These are phyloP conservation scores for Holcopasites calliopsidis DNA, from an alignment of 1,140 invertebrate species.

Conservation along the genomic window DNA sequence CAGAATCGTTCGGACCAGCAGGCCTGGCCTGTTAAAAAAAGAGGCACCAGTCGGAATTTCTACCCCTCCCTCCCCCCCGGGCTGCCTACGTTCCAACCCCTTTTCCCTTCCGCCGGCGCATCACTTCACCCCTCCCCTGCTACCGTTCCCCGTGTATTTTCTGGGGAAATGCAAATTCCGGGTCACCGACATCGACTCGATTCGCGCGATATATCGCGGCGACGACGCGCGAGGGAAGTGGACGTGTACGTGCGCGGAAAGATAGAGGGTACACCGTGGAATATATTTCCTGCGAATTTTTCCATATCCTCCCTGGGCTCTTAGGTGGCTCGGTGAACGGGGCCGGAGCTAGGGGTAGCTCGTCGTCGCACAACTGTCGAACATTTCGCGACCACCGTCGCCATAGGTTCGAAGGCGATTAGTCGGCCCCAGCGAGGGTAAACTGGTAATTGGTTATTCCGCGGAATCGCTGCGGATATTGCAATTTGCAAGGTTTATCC, in stretches of 20 bases:
- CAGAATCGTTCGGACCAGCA: conserved; percentile 41
- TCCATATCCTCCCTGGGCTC: conserved; percentile 41
- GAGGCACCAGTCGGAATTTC: conserved; percentile 49
- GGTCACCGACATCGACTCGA: conserved; percentile 62
- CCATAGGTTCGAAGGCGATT: too few relatives aligned
- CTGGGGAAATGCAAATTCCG: conserved; percentile 65
- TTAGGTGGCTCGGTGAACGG: conserved; percentile 15
- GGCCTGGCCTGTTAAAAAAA: conserved; percentile 38
- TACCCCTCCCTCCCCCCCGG: conserved; percentile 2
- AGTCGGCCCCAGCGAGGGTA: too few relatives aligned
- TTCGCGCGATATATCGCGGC: conserved; percentile 58
- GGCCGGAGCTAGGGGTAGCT: not conserved
- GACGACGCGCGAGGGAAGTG: conserved; percentile 59
- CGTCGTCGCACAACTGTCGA: not conserved
- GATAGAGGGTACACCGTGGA: conserved; percentile 52
- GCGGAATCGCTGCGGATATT: too few relatives aligned
- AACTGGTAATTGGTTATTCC: too few relatives aligned
- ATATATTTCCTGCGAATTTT: conserved; percentile 54
- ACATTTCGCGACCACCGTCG: too few relatives aligned
- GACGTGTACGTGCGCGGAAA: conserved; percentile 63
- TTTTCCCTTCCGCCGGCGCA: not conserved
- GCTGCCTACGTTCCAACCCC: not conserved
- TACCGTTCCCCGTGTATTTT: conserved; percentile 49
- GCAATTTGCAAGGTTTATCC: too few relatives aligned
- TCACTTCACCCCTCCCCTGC: not conserved